Conservation (phyloP, 92 coral and sea anemone species). For the Diadumene lineata region DNA sequence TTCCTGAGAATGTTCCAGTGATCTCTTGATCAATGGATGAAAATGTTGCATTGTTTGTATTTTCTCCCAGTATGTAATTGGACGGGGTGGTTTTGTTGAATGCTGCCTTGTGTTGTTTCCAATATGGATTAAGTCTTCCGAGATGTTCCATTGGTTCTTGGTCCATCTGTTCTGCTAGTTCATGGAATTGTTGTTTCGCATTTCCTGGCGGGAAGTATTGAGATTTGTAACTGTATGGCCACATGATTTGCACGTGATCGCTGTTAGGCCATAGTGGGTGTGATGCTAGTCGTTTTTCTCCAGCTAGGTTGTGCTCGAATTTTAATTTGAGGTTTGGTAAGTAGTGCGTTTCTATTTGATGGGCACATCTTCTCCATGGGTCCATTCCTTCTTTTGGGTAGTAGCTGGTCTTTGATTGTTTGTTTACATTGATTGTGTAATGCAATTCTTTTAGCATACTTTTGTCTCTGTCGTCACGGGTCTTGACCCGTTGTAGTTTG, state of each 20-base stretch:
- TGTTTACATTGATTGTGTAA: not conserved
- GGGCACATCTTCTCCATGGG: not conserved
- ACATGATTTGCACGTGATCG: not conserved
- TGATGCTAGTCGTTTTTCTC: not conserved
- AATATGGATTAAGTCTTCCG: not conserved
- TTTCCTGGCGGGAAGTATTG: not conserved
- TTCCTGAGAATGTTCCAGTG: not conserved
- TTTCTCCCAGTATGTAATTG: not conserved
- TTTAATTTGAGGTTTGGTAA: not conserved
- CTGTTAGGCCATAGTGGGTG: not conserved
- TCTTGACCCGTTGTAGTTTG: not conserved
- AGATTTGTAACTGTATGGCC: not conserved
- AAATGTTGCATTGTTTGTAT: not conserved
- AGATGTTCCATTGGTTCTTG: not conserved
- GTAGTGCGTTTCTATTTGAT: constrained; percentile 1
- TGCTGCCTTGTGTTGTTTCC: not conserved
- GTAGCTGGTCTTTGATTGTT: not conserved
- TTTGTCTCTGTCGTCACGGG: not conserved
- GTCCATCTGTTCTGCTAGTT: no score
- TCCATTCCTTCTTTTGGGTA: not conserved
- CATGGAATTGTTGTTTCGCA: not conserved
- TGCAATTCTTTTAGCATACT: not conserved
- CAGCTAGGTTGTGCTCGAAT: not conserved
- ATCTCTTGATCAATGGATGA: not conserved
- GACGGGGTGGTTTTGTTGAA: not conserved